These are phyloP conservation scores for Patiria pectinifera DNA, from an alignment of 53 echinoderm and acorn worm genomes.

Conservation along the genomic window DNA sequence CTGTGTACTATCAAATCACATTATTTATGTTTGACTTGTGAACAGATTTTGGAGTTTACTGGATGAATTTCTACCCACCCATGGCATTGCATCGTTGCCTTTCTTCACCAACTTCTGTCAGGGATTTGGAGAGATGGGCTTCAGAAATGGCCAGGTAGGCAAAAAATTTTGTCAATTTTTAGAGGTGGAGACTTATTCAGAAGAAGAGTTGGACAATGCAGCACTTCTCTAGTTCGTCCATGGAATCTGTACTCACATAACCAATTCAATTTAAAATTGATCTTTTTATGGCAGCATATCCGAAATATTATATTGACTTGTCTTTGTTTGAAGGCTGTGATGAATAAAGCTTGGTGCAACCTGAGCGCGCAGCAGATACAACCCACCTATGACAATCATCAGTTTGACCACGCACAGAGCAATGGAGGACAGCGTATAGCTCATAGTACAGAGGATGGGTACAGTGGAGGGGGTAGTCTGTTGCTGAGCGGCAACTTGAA, in stretches of 20 bases:
- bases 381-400: conserved; percentile 72
- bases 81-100: conserved; percentile 80
- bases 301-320: neutral
- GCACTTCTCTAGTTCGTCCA: too few relatives aligned
- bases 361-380: conserved; percentile 86
- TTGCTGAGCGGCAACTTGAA: conserved; percentile 71
- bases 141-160: conserved; percentile 88
- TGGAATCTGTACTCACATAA: too few relatives aligned
- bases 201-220: neutral
- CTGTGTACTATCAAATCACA: too few relatives aligned
- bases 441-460: conserved; percentile 78
- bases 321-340: conserved; percentile 58
- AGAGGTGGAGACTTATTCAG: neutral
- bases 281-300: too few relatives aligned
- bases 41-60: conserved; percentile 87
- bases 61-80: conserved; percentile 70
- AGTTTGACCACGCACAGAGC: conserved; percentile 53
- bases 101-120: conserved; percentile 91
- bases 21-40: too few relatives aligned
- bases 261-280: too few relatives aligned
- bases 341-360: conserved; percentile 91
- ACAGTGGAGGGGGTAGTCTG: conserved; percentile 88
- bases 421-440: conserved; percentile 59
- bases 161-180: neutral
- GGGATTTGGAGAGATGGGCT: conserved; percentile 88